Conservation (phyloP, 2,797 vertebrate genomes). For the Coendou prehensilis region DNA sequence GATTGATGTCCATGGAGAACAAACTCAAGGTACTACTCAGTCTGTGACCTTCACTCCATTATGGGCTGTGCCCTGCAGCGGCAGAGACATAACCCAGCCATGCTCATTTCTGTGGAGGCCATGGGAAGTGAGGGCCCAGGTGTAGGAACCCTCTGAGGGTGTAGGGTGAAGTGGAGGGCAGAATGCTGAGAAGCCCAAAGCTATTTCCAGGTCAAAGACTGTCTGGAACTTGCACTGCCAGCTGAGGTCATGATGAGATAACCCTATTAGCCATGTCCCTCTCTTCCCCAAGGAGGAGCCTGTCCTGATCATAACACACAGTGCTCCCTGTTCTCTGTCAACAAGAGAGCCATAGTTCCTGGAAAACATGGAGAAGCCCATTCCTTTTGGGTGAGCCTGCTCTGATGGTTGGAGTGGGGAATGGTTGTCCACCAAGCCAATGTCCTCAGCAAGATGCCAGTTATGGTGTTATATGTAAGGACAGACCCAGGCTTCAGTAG, state of each 20-base stretch:
- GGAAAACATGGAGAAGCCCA: background rate
- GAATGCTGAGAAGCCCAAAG: background rate
- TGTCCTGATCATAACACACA: conserved; percentile 6
- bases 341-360: background rate
- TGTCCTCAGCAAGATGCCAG: background rate
- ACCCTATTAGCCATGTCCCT: background rate
- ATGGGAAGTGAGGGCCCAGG: background rate
- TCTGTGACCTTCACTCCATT: background rate
- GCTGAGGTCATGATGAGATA: conserved; percentile 41
- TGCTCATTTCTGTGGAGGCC: background rate
- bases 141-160: background rate
- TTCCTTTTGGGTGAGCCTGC: background rate
- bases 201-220: conserved; percentile 24
- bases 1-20: background rate
- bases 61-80: background rate
- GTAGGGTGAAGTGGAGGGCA: background rate
- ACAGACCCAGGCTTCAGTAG: background rate
- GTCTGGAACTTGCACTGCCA: background rate
- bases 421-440: background rate
- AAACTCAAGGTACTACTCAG: background rate
- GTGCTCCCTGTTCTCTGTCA: background rate
- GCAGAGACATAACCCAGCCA: background rate
- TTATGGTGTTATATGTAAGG: background rate
- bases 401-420: background rate
- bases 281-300: background rate